Conservation (phyloP, 2,113 vertebrate genomes). For the Phalacrocorax brasilianus region DNA sequence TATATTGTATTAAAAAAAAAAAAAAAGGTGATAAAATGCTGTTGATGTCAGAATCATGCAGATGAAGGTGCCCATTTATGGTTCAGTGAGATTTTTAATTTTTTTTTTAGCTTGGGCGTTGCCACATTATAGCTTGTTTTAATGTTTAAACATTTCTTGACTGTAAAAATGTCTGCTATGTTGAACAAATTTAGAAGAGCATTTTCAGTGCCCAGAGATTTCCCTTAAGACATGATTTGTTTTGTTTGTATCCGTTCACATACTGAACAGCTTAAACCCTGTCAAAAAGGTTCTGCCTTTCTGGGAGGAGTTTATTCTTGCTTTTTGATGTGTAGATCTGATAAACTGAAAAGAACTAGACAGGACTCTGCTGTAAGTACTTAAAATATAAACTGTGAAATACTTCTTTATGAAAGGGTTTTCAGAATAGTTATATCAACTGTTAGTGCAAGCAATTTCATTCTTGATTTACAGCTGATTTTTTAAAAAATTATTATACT, state of each 20-base stretch:
- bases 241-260: conserved; percentile 19
- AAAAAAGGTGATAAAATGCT: background rate
- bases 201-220: background rate
- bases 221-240: conserved; percentile 9
- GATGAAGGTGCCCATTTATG: background rate
- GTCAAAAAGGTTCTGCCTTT: background rate
- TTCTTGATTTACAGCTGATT: background rate
- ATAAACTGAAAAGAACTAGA: conserved; percentile 9
- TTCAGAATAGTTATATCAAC: background rate
- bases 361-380: background rate
- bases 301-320: conserved; percentile 12
- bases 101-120: background rate
- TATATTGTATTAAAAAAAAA: background rate
- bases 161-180: conserved; percentile 40
- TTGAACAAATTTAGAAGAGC: conserved; percentile 33
- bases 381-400: background rate
- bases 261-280: background rate
- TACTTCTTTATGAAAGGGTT: background rate
- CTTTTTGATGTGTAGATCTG: conserved; percentile 27
- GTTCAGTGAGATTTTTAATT: background rate
- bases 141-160: conserved; percentile 27
- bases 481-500: background rate
- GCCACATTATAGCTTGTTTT: background rate
- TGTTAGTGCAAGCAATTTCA: background rate
- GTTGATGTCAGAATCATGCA: background rate